Conservation (phyloP, 2,797 vertebrate genomes). For the Aeoliscus strigatus region DNA sequence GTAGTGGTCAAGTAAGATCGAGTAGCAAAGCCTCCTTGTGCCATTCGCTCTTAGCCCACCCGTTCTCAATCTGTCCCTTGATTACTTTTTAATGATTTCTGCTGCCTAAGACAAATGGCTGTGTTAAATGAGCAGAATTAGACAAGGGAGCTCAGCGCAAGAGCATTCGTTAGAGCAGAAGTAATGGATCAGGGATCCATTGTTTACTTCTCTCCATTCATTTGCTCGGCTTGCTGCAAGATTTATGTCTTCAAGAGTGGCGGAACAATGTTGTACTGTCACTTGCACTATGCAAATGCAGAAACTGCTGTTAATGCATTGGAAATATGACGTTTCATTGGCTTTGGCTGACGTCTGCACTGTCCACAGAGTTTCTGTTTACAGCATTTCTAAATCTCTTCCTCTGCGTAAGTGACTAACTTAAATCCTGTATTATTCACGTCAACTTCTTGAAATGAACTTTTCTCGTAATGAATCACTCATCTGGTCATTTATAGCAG, state of each 20-base stretch:
- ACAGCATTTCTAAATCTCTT: too few relatives aligned
- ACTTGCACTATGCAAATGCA: too few relatives aligned
- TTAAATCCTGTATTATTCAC: too few relatives aligned
- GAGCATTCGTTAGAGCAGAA: slow-evolving; percentile 74
- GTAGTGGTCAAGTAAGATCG: slow-evolving; percentile 59
- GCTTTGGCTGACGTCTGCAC: too few relatives aligned
- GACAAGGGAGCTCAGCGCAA: slow-evolving; percentile 67
- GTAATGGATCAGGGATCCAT: slow-evolving; percentile 71
- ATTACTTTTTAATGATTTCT: slow-evolving; percentile 85
- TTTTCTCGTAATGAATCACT: too few relatives aligned
- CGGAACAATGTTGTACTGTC: not conserved
- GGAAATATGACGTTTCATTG: too few relatives aligned
- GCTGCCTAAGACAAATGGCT: slow-evolving; percentile 77
- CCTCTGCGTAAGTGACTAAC: too few relatives aligned
- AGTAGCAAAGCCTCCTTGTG: slow-evolving; percentile 46
- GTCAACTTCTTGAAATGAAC: too few relatives aligned
- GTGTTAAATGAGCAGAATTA: slow-evolving; percentile 80
- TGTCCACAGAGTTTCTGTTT: too few relatives aligned
- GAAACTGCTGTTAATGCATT: too few relatives aligned
- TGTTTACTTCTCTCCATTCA: slow-evolving; percentile 67
- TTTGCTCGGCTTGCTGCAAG: slow-evolving; percentile 38
- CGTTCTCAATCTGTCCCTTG: slow-evolving; percentile 73
- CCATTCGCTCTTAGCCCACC: slow-evolving; percentile 38
- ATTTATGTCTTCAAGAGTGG: too few relatives aligned
- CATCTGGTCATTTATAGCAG: too few relatives aligned